Conservation (phyloP, 2,113 vertebrate species). For the Paedocypris sp. region DNA sequence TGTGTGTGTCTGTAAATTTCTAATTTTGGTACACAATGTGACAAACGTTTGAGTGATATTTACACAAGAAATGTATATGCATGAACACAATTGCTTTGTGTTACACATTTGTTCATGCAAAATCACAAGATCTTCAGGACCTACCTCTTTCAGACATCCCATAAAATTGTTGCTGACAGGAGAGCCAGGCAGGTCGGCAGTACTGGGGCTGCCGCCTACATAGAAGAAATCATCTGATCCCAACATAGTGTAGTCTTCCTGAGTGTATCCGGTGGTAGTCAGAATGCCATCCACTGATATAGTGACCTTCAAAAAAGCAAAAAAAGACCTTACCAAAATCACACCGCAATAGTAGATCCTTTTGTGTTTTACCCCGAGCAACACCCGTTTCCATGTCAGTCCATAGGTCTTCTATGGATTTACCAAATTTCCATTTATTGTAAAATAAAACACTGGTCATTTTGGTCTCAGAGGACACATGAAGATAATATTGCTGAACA, state of each 20-base stretch:
- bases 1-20: too few relatives aligned
- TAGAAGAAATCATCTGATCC: conserved; percentile 98
- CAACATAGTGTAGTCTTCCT: conserved; percentile 98
- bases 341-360: conserved; percentile 67
- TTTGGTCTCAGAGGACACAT: conserved; percentile 62
- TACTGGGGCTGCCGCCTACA: conserved; percentile 92
- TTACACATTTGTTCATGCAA: too few relatives aligned
- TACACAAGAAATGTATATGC: too few relatives aligned
- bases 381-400: background rate
- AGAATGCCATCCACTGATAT: conserved; percentile 97
- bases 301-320: conserved; percentile 79
- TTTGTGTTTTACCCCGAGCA: background rate
- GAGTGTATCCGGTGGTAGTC: conserved; percentile 95
- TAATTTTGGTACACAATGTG: too few relatives aligned
- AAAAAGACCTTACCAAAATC: conserved; percentile 74
- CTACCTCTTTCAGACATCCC: conserved; percentile 95
- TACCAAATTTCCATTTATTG: too few relatives aligned
- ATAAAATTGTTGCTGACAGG: conserved; percentile 99
- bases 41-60: too few relatives aligned
- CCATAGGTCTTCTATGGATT: background rate
- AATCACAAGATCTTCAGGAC: conserved; percentile 10
- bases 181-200: conserved; percentile 90
- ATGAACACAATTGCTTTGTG: too few relatives aligned
- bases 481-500: conserved; percentile 58
- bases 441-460: too few relatives aligned